A percentile compares a stretch with the other conserved stretches of the same genome.
Evolutionary conservation across 2,888 invertebrate genomes (phyloP).

Genomic region (Dendrolimus houi): DNA sequence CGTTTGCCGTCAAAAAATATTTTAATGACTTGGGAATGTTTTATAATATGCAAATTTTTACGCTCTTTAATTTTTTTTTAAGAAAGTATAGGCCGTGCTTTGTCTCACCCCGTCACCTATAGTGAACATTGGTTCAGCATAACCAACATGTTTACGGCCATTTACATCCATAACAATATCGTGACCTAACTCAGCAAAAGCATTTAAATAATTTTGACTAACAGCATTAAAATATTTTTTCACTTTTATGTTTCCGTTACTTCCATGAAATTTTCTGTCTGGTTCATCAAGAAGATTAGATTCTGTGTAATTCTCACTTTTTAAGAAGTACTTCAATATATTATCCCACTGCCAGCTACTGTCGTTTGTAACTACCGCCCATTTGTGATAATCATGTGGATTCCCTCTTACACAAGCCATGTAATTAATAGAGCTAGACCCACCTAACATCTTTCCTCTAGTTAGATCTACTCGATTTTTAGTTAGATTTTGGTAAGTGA

Average conservation of each 20-base stretch:
- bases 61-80: slow-evolving; percentile 33
- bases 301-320: slow-evolving; percentile 23
- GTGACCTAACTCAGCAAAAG: slow-evolving; percentile 55
- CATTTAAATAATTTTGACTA: slow-evolving; percentile 25
- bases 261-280: not conserved
- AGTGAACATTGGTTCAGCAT: slow-evolving; percentile 52
- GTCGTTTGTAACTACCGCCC: slow-evolving; percentile 24
- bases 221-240: no score
- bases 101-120: slow-evolving; percentile 56
- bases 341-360: slow-evolving; percentile 31
- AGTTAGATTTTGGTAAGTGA: slow-evolving; percentile 10
- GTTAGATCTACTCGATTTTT: slow-evolving; percentile 15
- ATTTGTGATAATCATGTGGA: slow-evolving; percentile 27
- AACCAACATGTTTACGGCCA: slow-evolving; percentile 34
- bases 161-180: slow-evolving; percentile 17
- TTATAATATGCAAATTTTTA: slow-evolving; percentile 42
- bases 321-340: slow-evolving; percentile 29
- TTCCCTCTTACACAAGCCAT: slow-evolving; percentile 31
- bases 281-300: slow-evolving; percentile 12
- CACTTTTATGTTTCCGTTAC: no score
- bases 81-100: slow-evolving; percentile 63
- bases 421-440: slow-evolving; percentile 32
- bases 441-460: slow-evolving; percentile 35
- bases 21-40: slow-evolving; percentile 55
- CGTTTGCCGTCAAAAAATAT: slow-evolving; percentile 56